Base-by-base conservation (phyloP, 2,888 invertebrate genomes). In the Adelphocoris suturalis region DNA sequence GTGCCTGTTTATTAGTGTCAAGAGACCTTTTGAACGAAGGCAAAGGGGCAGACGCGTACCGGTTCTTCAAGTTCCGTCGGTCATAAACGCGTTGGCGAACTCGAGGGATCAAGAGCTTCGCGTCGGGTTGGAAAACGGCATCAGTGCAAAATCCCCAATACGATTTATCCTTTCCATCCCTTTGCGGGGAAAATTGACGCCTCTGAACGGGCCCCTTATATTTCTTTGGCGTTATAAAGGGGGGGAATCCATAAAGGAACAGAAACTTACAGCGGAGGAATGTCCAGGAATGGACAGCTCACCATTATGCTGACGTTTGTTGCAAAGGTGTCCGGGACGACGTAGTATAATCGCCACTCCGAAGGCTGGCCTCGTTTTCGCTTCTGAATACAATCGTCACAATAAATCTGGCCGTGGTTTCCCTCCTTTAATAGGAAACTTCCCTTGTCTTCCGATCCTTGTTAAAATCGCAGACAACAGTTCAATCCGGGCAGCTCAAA, bases 81-180 rank as follows among this genome's bases (percentile, higher is more conserved):
- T 68, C 57, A 46, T 61, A 86, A 86, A 86, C 57, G 61, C 85
- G 85, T 86, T 68, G 85, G 85, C 85, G 85, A 86, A 61, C 85
- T 46, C 19, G 76, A 19, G 46, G 47, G 37, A 78, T 37, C 78
- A 37, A 78, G 78, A 16, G 37, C 27, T n/a, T 27, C 37, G 12
- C 12, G 13, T n/a, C 75, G 19, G 23, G 19, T 4, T 14, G 78
- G 47, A 46, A 78, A 78, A 78, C 37, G 28, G 78, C 78, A 78
- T 46, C 37, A 16, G 78, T 76, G 78, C 46, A 28, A 78, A 78
- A 78, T 78, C 46, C 78, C n/a, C n/a, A 23, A 68, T 68, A 68
- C 68, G 23, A 57, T 57, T 68, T 23, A 68, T 68, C 23, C 68
- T 68, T 19, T 68, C 52, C 52, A 68, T 68, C 68, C 68, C 68